Evolutionary conservation across 2,888 invertebrate species (phyloP).

Genomic region (Morpho deidamia): DNA sequence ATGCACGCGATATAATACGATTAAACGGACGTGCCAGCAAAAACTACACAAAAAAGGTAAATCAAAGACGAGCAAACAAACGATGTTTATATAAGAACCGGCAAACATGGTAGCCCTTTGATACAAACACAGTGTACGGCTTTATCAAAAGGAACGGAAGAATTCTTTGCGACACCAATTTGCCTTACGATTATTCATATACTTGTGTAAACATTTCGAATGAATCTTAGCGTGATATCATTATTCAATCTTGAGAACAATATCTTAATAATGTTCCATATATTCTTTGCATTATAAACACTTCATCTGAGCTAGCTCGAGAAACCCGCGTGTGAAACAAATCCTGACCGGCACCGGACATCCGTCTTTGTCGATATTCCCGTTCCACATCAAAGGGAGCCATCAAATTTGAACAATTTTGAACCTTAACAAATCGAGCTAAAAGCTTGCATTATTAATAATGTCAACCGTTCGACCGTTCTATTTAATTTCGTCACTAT

Average conservation of each 20-base stretch:
- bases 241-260: background rate
- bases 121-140: slow-evolving; percentile 48
- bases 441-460: slow-evolving; percentile 31
- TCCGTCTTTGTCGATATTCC: slow-evolving; percentile 78
- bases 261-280: background rate
- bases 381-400: slow-evolving; percentile 74
- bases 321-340: slow-evolving; percentile 71
- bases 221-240: background rate
- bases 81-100: slow-evolving; percentile 57
- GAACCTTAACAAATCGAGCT: slow-evolving; percentile 45
- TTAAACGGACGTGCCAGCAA: slow-evolving; percentile 44
- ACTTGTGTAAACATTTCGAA: slow-evolving; percentile 5
- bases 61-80: slow-evolving; percentile 54
- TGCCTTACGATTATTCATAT: slow-evolving; percentile 25
- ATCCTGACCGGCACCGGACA: slow-evolving; percentile 78
- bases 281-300: slow-evolving; percentile 11
- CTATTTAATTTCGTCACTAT: slow-evolving; percentile 62
- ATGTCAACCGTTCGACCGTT: slow-evolving; percentile 44
- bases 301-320: slow-evolving; percentile 34
- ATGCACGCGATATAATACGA: slow-evolving; percentile 45
- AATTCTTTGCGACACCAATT: slow-evolving; percentile 46
- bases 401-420: slow-evolving; percentile 51
- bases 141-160: slow-evolving; percentile 66
- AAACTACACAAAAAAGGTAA: slow-evolving; percentile 48
- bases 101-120: slow-evolving; percentile 57